Conservation (phyloP, 2,888 invertebrate species). For the Philonicus albiceps region DNA sequence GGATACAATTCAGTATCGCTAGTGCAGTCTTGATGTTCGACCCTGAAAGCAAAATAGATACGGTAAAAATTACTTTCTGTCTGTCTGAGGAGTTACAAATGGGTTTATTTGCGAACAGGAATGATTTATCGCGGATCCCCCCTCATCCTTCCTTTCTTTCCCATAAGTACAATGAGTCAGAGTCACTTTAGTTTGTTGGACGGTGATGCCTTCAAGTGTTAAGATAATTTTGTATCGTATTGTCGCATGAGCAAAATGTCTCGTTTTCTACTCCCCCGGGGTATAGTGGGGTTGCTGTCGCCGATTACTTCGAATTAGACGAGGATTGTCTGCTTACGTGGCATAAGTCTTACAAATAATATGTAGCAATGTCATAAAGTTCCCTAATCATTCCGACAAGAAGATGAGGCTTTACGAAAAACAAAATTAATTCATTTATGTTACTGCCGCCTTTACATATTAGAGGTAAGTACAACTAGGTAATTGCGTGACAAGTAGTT, state of each 20-base stretch:
- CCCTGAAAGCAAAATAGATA: constrained; percentile 66
- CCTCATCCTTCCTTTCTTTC: neutral
- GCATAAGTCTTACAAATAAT: neutral
- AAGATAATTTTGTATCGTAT: neutral
- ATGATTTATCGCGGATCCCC: neutral
- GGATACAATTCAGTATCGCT: constrained; percentile 86
- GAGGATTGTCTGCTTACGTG: neutral
- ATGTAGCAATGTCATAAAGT: neutral
- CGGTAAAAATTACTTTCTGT: neutral
- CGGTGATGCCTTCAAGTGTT: neutral
- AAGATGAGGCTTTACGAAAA: neutral
- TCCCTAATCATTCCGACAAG: neutral
- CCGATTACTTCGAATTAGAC: neutral
- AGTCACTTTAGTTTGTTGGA: neutral
- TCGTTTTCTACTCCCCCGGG: neutral
- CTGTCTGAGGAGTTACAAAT: neutral
- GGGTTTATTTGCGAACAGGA: neutral
- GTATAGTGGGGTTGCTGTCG: neutral
- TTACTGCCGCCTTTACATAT: neutral
- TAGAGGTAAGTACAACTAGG: neutral
- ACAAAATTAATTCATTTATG: neutral
- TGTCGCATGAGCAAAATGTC: neutral
- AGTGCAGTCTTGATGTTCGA: constrained; percentile 80
- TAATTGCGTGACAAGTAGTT: neutral
- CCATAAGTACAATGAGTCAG: neutral